Evolutionary conservation across 1,140 invertebrate genomes (phyloP).

Genomic region (Cydia splendana): DNA sequence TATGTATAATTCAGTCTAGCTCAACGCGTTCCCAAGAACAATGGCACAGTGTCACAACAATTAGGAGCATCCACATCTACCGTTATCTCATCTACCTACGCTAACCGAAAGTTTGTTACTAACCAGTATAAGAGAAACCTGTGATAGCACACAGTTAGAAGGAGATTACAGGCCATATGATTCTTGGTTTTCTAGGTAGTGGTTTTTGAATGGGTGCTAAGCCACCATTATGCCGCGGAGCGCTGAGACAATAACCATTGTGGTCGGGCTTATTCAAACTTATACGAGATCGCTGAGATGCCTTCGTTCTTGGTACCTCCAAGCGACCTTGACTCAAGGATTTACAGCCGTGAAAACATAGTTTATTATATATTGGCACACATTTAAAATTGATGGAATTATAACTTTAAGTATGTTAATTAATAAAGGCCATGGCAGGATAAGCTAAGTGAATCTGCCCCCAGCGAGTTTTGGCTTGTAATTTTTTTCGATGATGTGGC

Average conservation of each 20-base stretch:
- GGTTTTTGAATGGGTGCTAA: background rate
- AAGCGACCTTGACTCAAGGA: background rate
- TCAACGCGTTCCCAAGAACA: background rate
- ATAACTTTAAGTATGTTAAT: no score
- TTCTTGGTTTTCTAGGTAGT: background rate
- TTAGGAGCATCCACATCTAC: background rate
- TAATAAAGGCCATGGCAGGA: no score
- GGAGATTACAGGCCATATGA: background rate
- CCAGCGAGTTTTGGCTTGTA: no score
- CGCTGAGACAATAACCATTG: slow-evolving; percentile 18
- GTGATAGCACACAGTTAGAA: background rate
- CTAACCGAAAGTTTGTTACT: background rate
- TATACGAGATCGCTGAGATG: background rate
- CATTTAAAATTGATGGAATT: no score
- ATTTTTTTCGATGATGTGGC: no score
- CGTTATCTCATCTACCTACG: background rate
- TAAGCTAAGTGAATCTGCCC: no score
- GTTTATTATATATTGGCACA: no score
- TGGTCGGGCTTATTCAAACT: slow-evolving; percentile 13
- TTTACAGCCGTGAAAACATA: no score
- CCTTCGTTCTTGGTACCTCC: background rate
- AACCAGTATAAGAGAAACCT: background rate
- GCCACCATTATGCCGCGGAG: slow-evolving; percentile 7
- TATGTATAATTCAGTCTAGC: background rate
- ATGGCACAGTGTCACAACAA: background rate